phyloP scores from a whole-genome alignment of 2,113 vertebrate genomes.

The Rhineura floridana region DNA sequence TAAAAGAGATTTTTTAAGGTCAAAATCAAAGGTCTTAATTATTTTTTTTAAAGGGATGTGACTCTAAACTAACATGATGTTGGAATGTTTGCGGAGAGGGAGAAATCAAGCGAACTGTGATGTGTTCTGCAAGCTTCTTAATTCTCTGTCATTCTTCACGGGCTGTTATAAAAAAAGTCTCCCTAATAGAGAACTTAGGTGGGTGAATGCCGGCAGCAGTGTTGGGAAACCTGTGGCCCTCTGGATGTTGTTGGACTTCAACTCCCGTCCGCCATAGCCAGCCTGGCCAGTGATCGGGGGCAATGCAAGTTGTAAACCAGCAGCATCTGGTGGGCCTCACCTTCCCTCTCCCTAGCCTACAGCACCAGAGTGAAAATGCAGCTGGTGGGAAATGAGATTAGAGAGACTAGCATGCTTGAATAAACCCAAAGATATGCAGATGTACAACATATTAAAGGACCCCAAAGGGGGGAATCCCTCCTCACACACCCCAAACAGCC shows the following conservation, averaged over 20 bases:
- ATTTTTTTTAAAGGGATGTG: constrained; percentile 3
- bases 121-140: neutral
- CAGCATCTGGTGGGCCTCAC: too few relatives aligned
- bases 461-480: too few relatives aligned
- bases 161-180: neutral
- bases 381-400: neutral
- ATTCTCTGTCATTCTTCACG: neutral
- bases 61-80: neutral
- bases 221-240: too few relatives aligned
- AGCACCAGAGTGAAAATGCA: neutral
- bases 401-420: neutral
- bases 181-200: neutral
- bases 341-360: too few relatives aligned
- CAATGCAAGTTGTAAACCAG: too few relatives aligned
- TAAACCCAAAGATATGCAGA: neutral
- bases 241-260: too few relatives aligned
- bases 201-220: neutral
- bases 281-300: too few relatives aligned
- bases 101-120: neutral
- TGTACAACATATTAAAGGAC: neutral
- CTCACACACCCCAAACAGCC: too few relatives aligned
- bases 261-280: too few relatives aligned
- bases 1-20: neutral
- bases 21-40: neutral
- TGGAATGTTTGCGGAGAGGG: constrained; percentile 23